Evolutionary conservation across 2,797 vertebrate species (phyloP).

Genomic region (Pangasius mekongensis): DNA sequence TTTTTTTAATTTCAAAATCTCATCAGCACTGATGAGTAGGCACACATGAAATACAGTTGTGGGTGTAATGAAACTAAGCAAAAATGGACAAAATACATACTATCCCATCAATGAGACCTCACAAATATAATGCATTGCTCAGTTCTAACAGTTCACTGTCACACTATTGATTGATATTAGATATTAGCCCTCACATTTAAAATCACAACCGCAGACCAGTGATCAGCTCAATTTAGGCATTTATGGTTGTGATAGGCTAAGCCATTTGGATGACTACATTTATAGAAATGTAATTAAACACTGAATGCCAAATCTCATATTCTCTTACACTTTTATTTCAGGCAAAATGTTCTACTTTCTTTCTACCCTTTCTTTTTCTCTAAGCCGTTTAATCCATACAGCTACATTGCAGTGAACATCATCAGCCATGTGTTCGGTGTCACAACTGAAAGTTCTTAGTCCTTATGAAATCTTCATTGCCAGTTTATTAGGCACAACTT

Average conservation of each 20-base stretch:
- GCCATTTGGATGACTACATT: not conserved
- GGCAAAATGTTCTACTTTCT: not conserved
- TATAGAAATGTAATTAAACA: not conserved
- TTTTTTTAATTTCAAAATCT: not conserved
- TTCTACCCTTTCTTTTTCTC: not conserved
- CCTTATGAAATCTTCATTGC: not conserved
- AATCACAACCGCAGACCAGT: not conserved
- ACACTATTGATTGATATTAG: not conserved
- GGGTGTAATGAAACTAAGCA: not conserved
- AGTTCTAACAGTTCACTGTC: not conserved
- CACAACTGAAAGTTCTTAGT: not conserved
- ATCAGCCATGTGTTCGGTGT: not conserved
- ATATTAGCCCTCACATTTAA: not conserved
- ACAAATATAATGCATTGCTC: not conserved
- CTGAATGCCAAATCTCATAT: not conserved
- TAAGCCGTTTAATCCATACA: not conserved
- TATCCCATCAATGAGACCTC: not conserved
- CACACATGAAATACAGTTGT: not conserved
- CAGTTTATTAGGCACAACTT: not conserved
- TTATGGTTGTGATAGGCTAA: not conserved
- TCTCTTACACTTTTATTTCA: not conserved
- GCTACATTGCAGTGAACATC: not conserved
- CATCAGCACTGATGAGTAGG: not conserved
- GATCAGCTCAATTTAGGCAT: not conserved
- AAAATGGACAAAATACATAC: not conserved